Evolutionary conservation across 2,113 vertebrate species (phyloP).

Genomic region (Cololabis saira): DNA sequence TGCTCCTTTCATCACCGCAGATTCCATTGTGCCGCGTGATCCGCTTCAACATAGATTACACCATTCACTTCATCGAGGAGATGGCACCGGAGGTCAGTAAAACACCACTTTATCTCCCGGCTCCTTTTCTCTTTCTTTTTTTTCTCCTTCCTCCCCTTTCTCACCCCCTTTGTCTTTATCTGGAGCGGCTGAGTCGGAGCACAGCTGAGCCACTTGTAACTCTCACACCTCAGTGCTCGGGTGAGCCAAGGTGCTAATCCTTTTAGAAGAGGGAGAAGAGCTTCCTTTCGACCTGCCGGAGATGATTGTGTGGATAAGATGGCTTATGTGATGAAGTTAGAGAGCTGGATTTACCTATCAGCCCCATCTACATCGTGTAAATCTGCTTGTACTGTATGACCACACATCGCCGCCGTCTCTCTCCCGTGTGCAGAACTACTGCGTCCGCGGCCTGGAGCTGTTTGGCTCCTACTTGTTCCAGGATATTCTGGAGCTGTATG

Average conservation of each 20-base stretch:
- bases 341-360: slow-evolving; percentile 60
- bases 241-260: slow-evolving; percentile 61
- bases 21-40: slow-evolving; percentile 98
- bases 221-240: slow-evolving; percentile 39
- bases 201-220: slow-evolving; percentile 54
- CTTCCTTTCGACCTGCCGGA: slow-evolving; percentile 30
- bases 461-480: slow-evolving; percentile 94
- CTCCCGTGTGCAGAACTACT: slow-evolving; percentile 88
- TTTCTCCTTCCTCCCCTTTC: background rate
- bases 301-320: slow-evolving; percentile 53
- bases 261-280: slow-evolving; percentile 39
- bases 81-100: slow-evolving; percentile 96
- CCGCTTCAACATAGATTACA: slow-evolving; percentile 99
- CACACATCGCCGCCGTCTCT: background rate
- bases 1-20: slow-evolving; percentile 80
- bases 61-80: slow-evolving; percentile 99
- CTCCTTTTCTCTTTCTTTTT: slow-evolving; percentile 9
- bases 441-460: slow-evolving; percentile 92
- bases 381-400: background rate
- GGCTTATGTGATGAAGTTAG: slow-evolving; percentile 50
- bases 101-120: slow-evolving; percentile 50
- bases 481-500: slow-evolving; percentile 96
- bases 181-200: slow-evolving; percentile 39
- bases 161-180: slow-evolving; percentile 65
- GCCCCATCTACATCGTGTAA: slow-evolving; percentile 32